Base-by-base conservation (phyloP, 2,888 invertebrate species). In the Sinodicranocentrus sp. region DNA sequence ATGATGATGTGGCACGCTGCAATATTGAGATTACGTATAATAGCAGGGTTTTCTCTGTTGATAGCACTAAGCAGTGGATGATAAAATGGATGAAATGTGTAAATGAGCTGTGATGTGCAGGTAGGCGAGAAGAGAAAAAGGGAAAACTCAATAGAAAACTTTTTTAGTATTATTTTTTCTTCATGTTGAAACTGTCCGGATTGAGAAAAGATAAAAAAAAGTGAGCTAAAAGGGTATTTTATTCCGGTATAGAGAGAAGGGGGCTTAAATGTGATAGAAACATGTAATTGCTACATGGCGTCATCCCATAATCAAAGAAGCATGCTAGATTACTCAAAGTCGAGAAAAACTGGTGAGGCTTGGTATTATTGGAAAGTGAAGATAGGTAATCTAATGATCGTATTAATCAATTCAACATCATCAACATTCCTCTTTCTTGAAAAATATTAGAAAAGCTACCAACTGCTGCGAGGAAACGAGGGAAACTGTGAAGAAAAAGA, bases 321-420 rank as follows among this genome's bases (percentile, higher is more conserved):
- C 39, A 65, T 61, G 61, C 44, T 54, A 65, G 54, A 75, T 75
- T 75, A 75, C 65, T 33, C 57, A 25, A 33, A 15, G 65, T n/a
- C 63, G 54, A 76, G 44, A 67, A 43, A 54, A 43, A 21, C 17
- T 26, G 3, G 33, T 65, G 54, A 28, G 59, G 59, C 44, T 23
- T 72, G 25, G 23, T 73, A 13, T 10, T 65, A n/a, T 28, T 67
- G n/a, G 23, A 59, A 59, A 44, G 23, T 23, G 44, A 13, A 68
- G 25, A 68, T 68, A 26, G 33, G 25, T 63, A 79, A 71, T 71
- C 71, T 63, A 79, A 71, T 79, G 71, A 79, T 71, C 48, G 54
- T 79, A 79, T 79, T 79, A 79, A 72, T 79, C 79, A 79, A 71
- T 72, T 54, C 79, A n/a, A 15, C n/a, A n/a, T n/a, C n/a, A n/a